A percentile compares a stretch with the other conserved stretches of the same genome.
phyloP scores from a whole-genome alignment of 2,797 vertebrate genomes.

The Poecilia gillii region DNA sequence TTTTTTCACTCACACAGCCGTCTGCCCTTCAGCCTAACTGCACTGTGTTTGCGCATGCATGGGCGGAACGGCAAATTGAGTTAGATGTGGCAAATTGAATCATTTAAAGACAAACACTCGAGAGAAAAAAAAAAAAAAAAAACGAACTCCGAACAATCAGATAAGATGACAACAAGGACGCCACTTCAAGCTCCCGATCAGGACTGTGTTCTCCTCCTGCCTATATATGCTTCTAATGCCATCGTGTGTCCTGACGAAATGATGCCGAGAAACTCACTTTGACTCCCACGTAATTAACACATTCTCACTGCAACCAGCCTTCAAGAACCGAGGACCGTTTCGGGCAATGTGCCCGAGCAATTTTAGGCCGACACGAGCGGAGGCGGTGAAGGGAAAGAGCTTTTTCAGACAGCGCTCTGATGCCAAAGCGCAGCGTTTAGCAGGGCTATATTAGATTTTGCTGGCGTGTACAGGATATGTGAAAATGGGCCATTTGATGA shows the following conservation, averaged over 20 bases:
- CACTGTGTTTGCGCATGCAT: neutral
- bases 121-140: neutral
- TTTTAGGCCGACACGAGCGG: conserved; percentile 43
- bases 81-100: conserved; percentile 7
- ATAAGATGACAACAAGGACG: neutral
- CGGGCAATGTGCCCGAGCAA: conserved; percentile 58
- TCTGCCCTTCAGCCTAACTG: neutral
- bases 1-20: neutral
- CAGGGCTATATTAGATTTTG: conserved; percentile 47
- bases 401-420: conserved; percentile 53
- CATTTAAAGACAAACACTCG: conserved; percentile 20
- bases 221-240: conserved; percentile 17
- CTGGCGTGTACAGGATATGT: conserved; percentile 27
- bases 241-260: conserved; percentile 33
- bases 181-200: conserved; percentile 25
- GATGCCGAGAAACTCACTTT: conserved; percentile 36
- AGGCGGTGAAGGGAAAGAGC: conserved; percentile 50
- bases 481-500: conserved; percentile 60
- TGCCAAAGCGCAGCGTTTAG: conserved; percentile 40
- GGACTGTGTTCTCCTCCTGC: conserved; percentile 22
- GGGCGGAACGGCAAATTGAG: neutral
- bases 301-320: conserved; percentile 50
- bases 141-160: conserved; percentile 10
- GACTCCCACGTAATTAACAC: conserved; percentile 70
- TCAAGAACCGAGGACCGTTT: conserved; percentile 51